Percentiles rank a stretch among this genome's conserved stretches.
phyloP scores from a whole-genome alignment of 2,888 invertebrate species.

The Parnassius orleans region DNA sequence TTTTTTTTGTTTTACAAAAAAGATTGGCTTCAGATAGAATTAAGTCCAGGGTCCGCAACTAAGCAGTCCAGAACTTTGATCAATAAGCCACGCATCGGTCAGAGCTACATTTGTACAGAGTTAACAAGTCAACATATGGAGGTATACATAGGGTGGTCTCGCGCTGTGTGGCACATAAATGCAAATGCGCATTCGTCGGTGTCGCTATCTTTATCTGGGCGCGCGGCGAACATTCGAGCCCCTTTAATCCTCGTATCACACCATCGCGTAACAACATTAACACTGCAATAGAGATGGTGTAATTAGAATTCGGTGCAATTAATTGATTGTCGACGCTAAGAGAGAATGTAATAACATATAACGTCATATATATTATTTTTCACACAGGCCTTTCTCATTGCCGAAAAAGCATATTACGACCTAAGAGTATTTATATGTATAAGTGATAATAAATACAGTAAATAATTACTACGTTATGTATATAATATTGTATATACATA shows the following conservation, averaged over 20 bases:
- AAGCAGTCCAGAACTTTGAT: not conserved
- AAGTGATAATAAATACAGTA: too few relatives aligned
- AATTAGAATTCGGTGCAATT: conserved; percentile 7
- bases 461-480: too few relatives aligned
- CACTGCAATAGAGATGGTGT: not conserved
- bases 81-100: not conserved
- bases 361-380: too few relatives aligned
- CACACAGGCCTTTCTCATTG: too few relatives aligned
- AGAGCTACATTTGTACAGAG: conserved; percentile 1
- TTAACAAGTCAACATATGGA: conserved; percentile 6
- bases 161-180: conserved; percentile 68
- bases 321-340: not conserved
- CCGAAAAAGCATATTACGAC: too few relatives aligned
- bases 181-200: conserved; percentile 61
- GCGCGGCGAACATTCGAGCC: conserved; percentile 36
- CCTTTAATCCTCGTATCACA: conserved; percentile 42
- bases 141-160: conserved; percentile 56
- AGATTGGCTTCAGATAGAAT: too few relatives aligned
- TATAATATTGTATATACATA: too few relatives aligned
- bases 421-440: too few relatives aligned
- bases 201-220: conserved; percentile 66
- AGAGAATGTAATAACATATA: too few relatives aligned
- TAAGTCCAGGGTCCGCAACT: too few relatives aligned
- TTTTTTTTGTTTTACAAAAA: too few relatives aligned
- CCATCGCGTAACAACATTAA: conserved; percentile 39